Base-by-base conservation (phyloP, 2,113 vertebrate genomes). In the Psettodes erumei region DNA sequence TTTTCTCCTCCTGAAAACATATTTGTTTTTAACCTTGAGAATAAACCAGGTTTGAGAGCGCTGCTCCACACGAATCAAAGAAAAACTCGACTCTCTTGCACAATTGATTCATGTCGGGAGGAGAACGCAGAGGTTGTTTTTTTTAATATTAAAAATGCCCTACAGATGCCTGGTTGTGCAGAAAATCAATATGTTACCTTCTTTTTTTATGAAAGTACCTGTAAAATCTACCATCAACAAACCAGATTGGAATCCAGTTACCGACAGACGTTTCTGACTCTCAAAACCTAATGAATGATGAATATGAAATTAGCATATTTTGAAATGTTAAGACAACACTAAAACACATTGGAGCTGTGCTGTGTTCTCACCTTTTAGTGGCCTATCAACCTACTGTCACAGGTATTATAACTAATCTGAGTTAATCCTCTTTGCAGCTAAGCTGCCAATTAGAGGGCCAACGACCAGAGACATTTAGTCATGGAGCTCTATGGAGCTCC, bases 371-470 rank as follows among this genome's bases (percentile, higher is more conserved):
- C 37, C 62, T 82, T 40, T 80, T 43, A 81, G 66, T 61, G 30
- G 54, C 68, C 71, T 30, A 69, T 77, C 71, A 75, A 48, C 23
- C 45, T 42, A 33, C 62, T 53, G 68, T 85, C 77, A 61, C 78
- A 77, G 81, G 81, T 77, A 68, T 89, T 82, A 77, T 47, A 61
- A 71, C 80, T 87, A 84, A 89, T 83, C 87, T 79, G 21, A 35
- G 2, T 40, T 85, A 87, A 87, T 84, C 85, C 88, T 81, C 71
- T 87, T 86, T 75, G 48, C 66, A 48, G 55, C 67, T 75, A 70
- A 85, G 30, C 59, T 71, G 75, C 63, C 71, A 74, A 81, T 85
- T 84, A 86, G 47, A 76, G 4, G 30, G 30, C 53, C n/a, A 30
- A 16, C 50, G 16, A 70, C 55, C 56, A 21, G 70, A 62, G 70